Base-by-base conservation (phyloP, 2,888 invertebrate genomes). In the Helobdella robusta region DNA sequence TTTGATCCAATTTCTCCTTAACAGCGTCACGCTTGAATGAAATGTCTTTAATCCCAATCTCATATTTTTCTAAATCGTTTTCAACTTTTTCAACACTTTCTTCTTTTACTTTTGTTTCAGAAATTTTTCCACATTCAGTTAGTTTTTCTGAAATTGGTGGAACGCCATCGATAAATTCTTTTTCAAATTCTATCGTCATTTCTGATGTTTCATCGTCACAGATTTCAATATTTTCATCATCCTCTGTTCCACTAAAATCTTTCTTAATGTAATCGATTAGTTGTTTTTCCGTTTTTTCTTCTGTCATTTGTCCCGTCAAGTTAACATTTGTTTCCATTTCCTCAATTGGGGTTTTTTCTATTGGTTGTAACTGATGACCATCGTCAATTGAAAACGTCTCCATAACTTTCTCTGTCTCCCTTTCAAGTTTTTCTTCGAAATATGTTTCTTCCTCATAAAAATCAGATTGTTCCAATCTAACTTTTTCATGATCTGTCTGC, bases 201-300 rank as follows among this genome's bases (percentile, higher is more conserved):
- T 11, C 25, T 54, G 5, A 15, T 8, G 30, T n/a, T 4, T 18
- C 54, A 25, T 28, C 28, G 11, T 6, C 32, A 23, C 28, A 54
- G 3, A 25, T 32, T 23, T 54, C 54, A 25, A 50, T 50, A n/a
- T 8, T 50, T 50, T n/a, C 50, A 8, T 50, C 50, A 50, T 50
- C 50, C n/a, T n/a, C 5, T 23, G 18, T 5, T 54, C 54, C n/a
- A n/a, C n/a, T n/a, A n/a, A n/a, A n/a, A n/a, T 54, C 54, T 54
- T 54, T 15, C 6, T 54, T n/a, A n/a, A 5, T 20, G 8, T 25
- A 15, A 6, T 54, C 30, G 28, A 5, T 8, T 23, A 5, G 30
- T 54, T 54, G 11, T 54, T 8, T 20, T 32, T 20, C 54, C 32
- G 23, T 54, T 28, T n/a, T n/a, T n/a, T n/a, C n/a, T n/a, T 54